These are phyloP conservation scores for Ctenopoma multispine DNA, from an alignment of 2,797 vertebrate species.

Conservation along the genomic window DNA sequence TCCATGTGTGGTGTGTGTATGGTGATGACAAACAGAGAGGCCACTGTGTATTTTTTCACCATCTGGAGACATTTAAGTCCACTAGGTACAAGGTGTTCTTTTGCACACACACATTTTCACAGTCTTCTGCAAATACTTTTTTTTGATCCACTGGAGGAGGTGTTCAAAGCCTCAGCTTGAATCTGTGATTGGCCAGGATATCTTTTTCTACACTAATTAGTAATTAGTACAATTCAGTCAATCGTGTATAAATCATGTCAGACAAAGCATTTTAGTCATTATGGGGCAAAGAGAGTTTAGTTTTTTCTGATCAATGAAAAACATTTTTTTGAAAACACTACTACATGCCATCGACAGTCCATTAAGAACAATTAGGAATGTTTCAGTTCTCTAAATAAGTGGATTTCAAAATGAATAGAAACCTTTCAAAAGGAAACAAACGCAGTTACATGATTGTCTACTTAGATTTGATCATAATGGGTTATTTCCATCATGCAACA, in stretches of 20 bases:
- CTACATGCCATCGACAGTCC: slow-evolving; percentile 6
- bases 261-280: slow-evolving; percentile 15
- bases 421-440: slow-evolving; percentile 21
- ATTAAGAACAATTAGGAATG: slow-evolving; percentile 13
- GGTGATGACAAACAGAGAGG: slow-evolving; percentile 55
- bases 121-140: slow-evolving; percentile 23
- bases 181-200: background rate
- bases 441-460: background rate
- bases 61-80: slow-evolving; percentile 63
- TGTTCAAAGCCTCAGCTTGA: slow-evolving; percentile 3
- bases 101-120: slow-evolving; percentile 27
- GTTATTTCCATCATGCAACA: background rate
- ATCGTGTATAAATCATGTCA: too few species aligned
- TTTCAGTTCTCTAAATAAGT: background rate
- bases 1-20: background rate
- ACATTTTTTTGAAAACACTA: too few species aligned
- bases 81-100: slow-evolving; percentile 47
- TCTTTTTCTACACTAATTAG: background rate
- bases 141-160: slow-evolving; percentile 17
- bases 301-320: slow-evolving; percentile 33
- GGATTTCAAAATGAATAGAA: background rate
- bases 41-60: slow-evolving; percentile 55
- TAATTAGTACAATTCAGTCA: background rate
- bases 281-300: slow-evolving; percentile 18
- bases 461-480: background rate